Evolutionary conservation across 2,113 vertebrate species (phyloP).

Genomic region (Xyrauchen texanus): DNA sequence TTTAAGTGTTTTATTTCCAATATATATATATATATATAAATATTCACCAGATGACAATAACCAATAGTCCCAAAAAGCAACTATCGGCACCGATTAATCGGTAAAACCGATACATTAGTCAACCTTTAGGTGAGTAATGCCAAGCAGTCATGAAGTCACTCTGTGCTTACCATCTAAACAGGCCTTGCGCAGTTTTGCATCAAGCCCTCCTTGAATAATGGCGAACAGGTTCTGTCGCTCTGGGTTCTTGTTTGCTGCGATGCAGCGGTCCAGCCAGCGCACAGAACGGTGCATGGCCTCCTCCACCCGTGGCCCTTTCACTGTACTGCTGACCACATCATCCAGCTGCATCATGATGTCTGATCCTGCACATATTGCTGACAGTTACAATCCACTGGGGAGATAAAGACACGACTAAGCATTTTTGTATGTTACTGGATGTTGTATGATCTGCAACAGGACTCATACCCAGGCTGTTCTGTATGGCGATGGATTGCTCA

Average conservation of each 20-base stretch:
- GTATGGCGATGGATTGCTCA: constrained; percentile 87
- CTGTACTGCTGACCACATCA: constrained; percentile 91
- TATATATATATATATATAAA: too few relatives aligned
- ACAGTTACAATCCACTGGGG: not conserved
- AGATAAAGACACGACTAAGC: not conserved
- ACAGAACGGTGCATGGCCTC: constrained; percentile 90
- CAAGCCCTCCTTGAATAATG: constrained; percentile 89
- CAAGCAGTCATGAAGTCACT: not conserved
- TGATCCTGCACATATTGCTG: constrained; percentile 73
- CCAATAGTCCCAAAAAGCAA: too few relatives aligned
- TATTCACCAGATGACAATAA: too few relatives aligned
- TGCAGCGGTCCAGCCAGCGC: constrained; percentile 91
- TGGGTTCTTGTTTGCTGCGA: constrained; percentile 78
- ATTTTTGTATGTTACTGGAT: not conserved
- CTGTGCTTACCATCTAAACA: constrained; percentile 80
- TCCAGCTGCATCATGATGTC: constrained; percentile 97
- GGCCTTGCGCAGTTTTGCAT: constrained; percentile 76
- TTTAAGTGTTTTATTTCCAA: too few relatives aligned
- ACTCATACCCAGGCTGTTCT: constrained; percentile 85
- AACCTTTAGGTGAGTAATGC: too few relatives aligned
- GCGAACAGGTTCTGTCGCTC: constrained; percentile 87
- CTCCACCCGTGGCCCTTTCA: constrained; percentile 83
- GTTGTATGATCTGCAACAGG: not conserved
- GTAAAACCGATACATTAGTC: too few relatives aligned
- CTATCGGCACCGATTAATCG: too few relatives aligned